Percentiles rank a stretch among this genome's conserved stretches.
phyloP scores from a whole-genome alignment of 2,113 vertebrate genomes.

The Marcusenius ussheri region DNA sequence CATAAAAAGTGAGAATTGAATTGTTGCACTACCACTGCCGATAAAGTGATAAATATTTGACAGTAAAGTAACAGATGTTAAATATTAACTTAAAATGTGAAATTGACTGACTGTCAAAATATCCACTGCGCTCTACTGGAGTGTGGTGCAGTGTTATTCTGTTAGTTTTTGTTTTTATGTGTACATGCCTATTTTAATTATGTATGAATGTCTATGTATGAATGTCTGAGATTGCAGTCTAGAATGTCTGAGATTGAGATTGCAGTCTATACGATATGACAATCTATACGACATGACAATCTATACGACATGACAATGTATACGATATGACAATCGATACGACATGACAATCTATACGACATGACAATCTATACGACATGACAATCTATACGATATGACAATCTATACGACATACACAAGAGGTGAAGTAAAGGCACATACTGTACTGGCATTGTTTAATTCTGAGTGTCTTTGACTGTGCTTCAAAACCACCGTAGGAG shows the following conservation, averaged over 20 bases:
- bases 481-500: not conserved
- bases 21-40: not conserved
- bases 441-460: not conserved
- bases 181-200: not conserved
- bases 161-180: not conserved
- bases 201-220: not conserved
- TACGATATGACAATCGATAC: too few species aligned
- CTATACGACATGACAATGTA: not conserved
- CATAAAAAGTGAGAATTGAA: not conserved
- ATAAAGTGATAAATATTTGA: not conserved
- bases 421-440: not conserved
- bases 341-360: not conserved
- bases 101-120: not conserved
- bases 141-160: not conserved
- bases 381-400: not conserved
- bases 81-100: not conserved
- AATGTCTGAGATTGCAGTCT: not conserved
- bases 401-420: not conserved
- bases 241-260: too few species aligned
- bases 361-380: too few species aligned
- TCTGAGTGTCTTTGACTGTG: not conserved
- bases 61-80: not conserved
- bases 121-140: not conserved
- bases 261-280: not conserved
- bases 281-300: not conserved